Base-by-base conservation (phyloP, 2,888 invertebrate species). In the Drosophila meridiana region DNA sequence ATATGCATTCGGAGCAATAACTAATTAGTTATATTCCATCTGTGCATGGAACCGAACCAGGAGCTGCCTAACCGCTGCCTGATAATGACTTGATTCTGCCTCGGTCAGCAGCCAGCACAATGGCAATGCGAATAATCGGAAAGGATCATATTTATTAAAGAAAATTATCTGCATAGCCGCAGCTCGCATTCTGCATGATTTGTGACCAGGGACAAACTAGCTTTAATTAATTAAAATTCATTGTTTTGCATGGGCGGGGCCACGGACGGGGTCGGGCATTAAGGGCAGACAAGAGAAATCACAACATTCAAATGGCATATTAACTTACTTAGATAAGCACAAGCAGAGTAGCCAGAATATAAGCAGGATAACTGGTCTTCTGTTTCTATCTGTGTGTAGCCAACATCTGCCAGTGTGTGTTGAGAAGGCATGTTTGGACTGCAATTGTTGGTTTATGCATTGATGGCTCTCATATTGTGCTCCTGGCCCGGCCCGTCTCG, bases 191-290 rank as follows among this genome's bases (percentile, higher is more conserved):
- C 48, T 57, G 45, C 53, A 62, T 77, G 66, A 78, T 64, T 80
- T 81, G 72, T 77, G 64, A 56, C 45, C 43, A 70, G 38, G 57
- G 43, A 56, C 69, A 77, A 68, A 77, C 70, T 80, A 77, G 66
- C 75, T 88, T 88, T 79, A 90, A 85, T 90, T 85, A 85, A 85
- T 85, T 85, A 86, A 88, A 90, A 88, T 85, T 83, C 90, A 90
- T 88, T 86, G 83, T 68, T 55, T 48, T 30, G 2, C 9, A 3
- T 5, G 56, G 30, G 30, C 11, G 14, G 56, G 30, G 56, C 2
- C 9, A 3, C 5, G 42, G 30, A n/a, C 11, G 14, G 56, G 30
- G 56, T 11, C 9, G 47, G 43, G n/a, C 14, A n/a, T 36, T 20
- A 26, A 50, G 30, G 28, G 34, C 40, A 65, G 47, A 58, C 55